These are phyloP conservation scores for Listronotus bonariensis DNA, from an alignment of 1,140 invertebrate genomes.

Conservation along the genomic window DNA sequence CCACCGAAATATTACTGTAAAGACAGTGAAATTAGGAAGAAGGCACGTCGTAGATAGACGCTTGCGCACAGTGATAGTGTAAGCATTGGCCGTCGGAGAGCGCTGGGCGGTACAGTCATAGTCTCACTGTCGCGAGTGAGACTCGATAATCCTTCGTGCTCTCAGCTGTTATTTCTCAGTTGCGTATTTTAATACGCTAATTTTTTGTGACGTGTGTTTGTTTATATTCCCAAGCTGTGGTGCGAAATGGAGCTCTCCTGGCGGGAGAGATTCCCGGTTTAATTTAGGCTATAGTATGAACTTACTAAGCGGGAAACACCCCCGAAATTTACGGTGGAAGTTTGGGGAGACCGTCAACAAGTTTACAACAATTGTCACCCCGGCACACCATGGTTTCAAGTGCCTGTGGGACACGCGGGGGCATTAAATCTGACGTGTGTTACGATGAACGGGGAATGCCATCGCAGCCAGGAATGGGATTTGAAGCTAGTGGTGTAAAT, in stretches of 20 bases:
- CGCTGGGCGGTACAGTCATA: conserved; percentile 45
- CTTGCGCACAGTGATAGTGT: conserved; percentile 49
- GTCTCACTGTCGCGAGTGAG: conserved; percentile 35
- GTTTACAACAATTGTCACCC: conserved; percentile 60
- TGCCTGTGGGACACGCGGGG: conserved; percentile 51
- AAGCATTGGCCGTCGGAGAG: conserved; percentile 47
- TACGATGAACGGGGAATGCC: conserved; percentile 69
- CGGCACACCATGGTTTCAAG: conserved; percentile 61
- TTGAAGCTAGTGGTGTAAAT: conserved; percentile 64
- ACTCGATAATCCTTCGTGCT: conserved; percentile 17
- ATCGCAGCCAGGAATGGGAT: conserved; percentile 57
- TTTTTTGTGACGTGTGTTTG: conserved; percentile 33
- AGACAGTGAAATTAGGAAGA: conserved; percentile 17
- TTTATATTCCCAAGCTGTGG: conserved; percentile 53
- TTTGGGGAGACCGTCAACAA: conserved; percentile 65
- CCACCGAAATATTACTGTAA: conserved; percentile 1
- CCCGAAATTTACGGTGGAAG: conserved; percentile 76
- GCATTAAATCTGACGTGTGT: conserved; percentile 67
- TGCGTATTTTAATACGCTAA: conserved; percentile 22
- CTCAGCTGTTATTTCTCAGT: conserved; percentile 50
- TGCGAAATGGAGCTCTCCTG: conserved; percentile 74
- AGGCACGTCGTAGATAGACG: conserved; percentile 55
- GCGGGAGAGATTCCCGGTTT: conserved; percentile 83
- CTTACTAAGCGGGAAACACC: conserved; percentile 73
- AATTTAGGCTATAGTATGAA: conserved; percentile 83